Evolutionary conservation across 2,797 vertebrate genomes (phyloP).

Genomic region (Leptatherina wallacei): DNA sequence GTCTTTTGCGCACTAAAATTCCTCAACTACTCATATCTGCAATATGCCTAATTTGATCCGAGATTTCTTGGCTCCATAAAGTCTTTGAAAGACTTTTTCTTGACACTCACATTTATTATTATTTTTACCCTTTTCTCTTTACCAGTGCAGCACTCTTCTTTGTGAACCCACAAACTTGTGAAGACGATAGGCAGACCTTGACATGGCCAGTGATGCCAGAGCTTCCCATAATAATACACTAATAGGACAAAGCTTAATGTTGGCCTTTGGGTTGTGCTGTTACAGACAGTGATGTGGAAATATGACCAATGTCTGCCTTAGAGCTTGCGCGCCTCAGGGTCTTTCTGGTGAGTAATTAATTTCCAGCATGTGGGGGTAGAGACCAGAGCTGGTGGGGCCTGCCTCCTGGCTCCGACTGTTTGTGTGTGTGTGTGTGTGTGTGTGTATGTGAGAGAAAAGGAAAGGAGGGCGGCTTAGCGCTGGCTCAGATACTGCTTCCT

Average conservation of each 20-base stretch:
- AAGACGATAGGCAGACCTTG: constrained; percentile 42
- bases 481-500: constrained; percentile 64
- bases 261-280: constrained; percentile 27
- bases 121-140: constrained; percentile 15
- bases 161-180: constrained; percentile 7
- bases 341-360: constrained; percentile 82
- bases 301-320: constrained; percentile 61
- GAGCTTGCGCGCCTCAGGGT: constrained; percentile 69
- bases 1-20: constrained; percentile 59
- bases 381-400: constrained; percentile 68
- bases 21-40: constrained; percentile 57
- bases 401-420: constrained; percentile 56
- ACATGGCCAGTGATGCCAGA: constrained; percentile 50
- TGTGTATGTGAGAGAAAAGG: constrained; percentile 12
- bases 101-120: constrained; percentile 1
- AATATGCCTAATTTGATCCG: constrained; percentile 41
- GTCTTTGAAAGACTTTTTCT: constrained; percentile 22
- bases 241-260: constrained; percentile 28
- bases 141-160: constrained; percentile 18
- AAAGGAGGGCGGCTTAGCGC: constrained; percentile 48
- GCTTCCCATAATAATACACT: constrained; percentile 41
- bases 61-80: constrained; percentile 31
- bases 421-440: constrained; percentile 27
- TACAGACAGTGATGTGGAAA: constrained; percentile 27
- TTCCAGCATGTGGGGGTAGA: constrained; percentile 77